phyloP scores from a whole-genome alignment of 2,797 vertebrate species.

The Eutrigla gurnardus region DNA sequence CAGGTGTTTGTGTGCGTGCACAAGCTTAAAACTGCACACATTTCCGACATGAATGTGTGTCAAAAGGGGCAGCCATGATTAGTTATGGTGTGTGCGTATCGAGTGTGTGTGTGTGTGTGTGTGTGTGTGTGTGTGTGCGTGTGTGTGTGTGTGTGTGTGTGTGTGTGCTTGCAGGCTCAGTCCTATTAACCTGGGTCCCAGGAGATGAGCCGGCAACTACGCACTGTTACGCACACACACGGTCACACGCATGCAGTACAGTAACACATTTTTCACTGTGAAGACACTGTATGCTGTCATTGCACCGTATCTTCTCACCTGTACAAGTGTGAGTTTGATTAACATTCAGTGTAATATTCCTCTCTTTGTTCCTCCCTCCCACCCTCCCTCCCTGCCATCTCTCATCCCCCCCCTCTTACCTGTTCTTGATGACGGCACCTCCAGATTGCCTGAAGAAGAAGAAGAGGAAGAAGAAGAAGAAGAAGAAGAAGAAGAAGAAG shows the following conservation, averaged over 20 bases:
- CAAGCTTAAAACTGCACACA: slow-evolving; percentile 10
- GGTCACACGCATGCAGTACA: slow-evolving; percentile 12
- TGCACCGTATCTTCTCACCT: slow-evolving; percentile 61
- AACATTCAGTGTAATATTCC: slow-evolving; percentile 72
- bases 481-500: slow-evolving; percentile 56
- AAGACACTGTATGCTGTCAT: slow-evolving; percentile 27
- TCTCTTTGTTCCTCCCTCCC: slow-evolving; percentile 43
- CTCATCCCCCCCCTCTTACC: slow-evolving; percentile 72
- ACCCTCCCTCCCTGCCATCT: slow-evolving; percentile 4
- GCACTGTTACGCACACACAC: slow-evolving; percentile 27
- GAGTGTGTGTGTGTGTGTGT: neutral
- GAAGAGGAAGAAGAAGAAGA: slow-evolving; percentile 41
- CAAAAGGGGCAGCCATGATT: slow-evolving; percentile 32
- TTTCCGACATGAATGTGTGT: slow-evolving; percentile 37
- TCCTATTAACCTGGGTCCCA: slow-evolving; percentile 57
- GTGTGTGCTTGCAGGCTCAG: slow-evolving; percentile 14
- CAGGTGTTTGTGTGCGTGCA: slow-evolving; percentile 4
- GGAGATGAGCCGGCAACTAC: slow-evolving; percentile 41
- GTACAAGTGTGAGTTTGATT: slow-evolving; percentile 73
- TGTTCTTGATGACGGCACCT: slow-evolving; percentile 89
- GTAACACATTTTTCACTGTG: slow-evolving; percentile 37
- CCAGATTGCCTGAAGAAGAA: slow-evolving; percentile 85
- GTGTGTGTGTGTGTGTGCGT: slow-evolving; percentile 4
- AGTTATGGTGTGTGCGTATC: neutral
- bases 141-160: slow-evolving; percentile 17